Evolutionary conservation across 2,797 vertebrate species (phyloP), one percentile per base, ranked within the genome.

Genomic region (Monodelphis domestica): DNA sequence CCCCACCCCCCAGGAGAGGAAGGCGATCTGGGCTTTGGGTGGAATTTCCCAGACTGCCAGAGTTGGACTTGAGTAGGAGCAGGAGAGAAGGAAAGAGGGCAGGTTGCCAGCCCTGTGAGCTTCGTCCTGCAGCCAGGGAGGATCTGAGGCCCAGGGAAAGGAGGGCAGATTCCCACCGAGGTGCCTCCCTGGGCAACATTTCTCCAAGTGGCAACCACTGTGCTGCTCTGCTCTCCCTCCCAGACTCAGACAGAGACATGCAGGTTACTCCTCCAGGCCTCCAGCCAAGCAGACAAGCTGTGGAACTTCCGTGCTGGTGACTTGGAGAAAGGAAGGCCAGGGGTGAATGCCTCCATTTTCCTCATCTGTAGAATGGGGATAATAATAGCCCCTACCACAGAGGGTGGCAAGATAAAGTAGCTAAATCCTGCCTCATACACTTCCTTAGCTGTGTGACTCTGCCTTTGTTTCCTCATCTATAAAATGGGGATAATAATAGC

Each of bases 11-110:
- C 0, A 4, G 4, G 21, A 9, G 12, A 52, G 45, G 28, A 5
- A 15, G 89, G 33, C 30, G 2, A 29, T 1, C 5, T 0, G 0
- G 54, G 52, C 0, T 9, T 50, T 17, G 84, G 5, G 33, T 6
- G 6, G n/a, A 45, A 21, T 17, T 33, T 50, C 45, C 87, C 5
- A 7, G 14, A 54, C 78, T 53, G 50, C 29, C 50, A 9, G 89
- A 51, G 50, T 11, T 26, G n/a, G 51, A n/a, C 45, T 45, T 45
- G 38, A 70, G 70, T 7, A 24, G 38, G 70, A 28, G 70, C 4
- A 7, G 38, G 12, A 5, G 2, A 1, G 33, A 51, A 14, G 51
- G 89, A 21, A 84, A 14, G 17, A 17, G 12, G 50, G n/a, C 1
- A 9, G 1, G 21, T 21, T 78, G n/a, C 11, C 90, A 90, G 17